phyloP scores from a whole-genome alignment of 2,888 invertebrate genomes.

The Papilio protenor region DNA sequence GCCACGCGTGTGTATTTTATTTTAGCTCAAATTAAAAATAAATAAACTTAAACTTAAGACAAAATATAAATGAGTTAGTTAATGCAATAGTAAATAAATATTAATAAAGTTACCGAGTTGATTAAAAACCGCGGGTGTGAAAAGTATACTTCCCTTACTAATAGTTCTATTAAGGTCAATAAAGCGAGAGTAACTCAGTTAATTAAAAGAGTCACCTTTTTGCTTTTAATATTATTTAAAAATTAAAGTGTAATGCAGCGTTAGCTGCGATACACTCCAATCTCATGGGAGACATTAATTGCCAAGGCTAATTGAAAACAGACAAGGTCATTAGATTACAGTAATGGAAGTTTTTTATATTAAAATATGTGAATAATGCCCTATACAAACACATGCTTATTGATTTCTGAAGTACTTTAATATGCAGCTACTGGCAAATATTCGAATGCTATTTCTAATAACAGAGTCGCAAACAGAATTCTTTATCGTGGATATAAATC shows the following conservation, averaged over 20 bases:
- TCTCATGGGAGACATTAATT: conserved; percentile 26
- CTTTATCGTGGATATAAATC: conserved; percentile 26
- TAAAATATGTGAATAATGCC: neutral
- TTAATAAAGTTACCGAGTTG: neutral
- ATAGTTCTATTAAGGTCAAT: no score
- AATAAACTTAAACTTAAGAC: neutral
- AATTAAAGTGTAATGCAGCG: neutral
- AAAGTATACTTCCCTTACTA: no score
- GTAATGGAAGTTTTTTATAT: conserved; percentile 13
- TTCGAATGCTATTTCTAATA: neutral
- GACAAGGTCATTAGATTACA: conserved; percentile 9
- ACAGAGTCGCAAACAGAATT: neutral
- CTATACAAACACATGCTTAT: neutral
- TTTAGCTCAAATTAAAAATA: conserved; percentile 9
- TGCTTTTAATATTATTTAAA: neutral
- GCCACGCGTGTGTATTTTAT: conserved; percentile 10
- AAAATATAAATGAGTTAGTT: neutral
- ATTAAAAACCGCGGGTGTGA: no score
- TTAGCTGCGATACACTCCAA: neutral
- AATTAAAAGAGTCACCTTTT: neutral
- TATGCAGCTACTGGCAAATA: neutral
- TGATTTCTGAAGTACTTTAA: neutral
- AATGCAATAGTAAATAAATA: no score
- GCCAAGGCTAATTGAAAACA: conserved; percentile 13
- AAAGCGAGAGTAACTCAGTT: neutral